These are phyloP conservation scores for Palloptera scutellata DNA, from an alignment of 2,888 invertebrate species.

Conservation along the genomic window DNA sequence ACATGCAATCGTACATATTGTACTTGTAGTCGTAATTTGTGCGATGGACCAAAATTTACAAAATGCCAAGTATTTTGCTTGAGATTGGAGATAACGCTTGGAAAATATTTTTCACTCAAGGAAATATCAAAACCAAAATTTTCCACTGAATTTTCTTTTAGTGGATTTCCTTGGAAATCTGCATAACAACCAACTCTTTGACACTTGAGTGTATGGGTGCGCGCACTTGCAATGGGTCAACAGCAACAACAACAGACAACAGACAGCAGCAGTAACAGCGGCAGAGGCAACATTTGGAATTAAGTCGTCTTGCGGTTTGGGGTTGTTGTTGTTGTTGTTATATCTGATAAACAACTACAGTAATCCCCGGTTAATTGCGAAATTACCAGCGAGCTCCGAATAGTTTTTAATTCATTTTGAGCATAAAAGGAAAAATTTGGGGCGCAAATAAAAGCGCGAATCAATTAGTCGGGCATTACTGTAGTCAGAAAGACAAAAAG, in stretches of 20 bases:
- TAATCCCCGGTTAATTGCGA: too few relatives aligned
- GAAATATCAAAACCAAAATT: conserved; percentile 11
- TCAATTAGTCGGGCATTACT: too few relatives aligned
- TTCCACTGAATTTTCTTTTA: conserved; percentile 40
- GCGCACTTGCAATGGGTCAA: neutral
- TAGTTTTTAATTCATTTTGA: too few relatives aligned
- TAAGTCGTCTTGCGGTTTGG: conserved; percentile 7
- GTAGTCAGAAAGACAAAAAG: too few relatives aligned
- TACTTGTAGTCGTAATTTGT: neutral
- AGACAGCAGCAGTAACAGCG: neutral
- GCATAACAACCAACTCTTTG: neutral
- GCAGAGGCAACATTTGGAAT: conserved; percentile 1
- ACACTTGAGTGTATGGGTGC: neutral
- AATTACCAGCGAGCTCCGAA: too few relatives aligned
- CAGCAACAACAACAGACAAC: conserved; percentile 1
- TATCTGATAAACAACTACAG: conserved; percentile 4
- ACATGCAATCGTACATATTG: neutral
- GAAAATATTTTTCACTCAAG: too few relatives aligned
- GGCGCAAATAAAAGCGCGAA: too few relatives aligned
- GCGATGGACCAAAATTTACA: conserved; percentile 2
- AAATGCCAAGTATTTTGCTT: neutral
- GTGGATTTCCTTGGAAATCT: conserved; percentile 39
- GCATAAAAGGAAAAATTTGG: too few relatives aligned
- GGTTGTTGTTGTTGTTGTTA: neutral
- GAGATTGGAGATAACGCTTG: neutral